A percentile compares a stretch with the other conserved stretches of the same genome.
Evolutionary conservation across 2,113 vertebrate species (phyloP).

Genomic region (Beaufortia kweichowensis): DNA sequence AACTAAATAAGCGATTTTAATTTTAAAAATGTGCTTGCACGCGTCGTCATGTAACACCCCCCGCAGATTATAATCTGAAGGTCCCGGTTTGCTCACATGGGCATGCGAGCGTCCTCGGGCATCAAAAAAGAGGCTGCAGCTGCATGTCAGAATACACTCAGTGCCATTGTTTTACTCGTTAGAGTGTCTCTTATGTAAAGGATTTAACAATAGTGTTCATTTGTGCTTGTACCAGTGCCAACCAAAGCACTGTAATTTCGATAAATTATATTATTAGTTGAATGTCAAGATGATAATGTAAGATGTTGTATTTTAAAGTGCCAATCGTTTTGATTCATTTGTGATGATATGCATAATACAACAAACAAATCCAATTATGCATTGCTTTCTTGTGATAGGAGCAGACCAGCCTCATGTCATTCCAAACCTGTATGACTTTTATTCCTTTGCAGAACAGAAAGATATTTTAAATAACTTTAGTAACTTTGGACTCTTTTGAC

Average conservation of each 20-base stretch:
- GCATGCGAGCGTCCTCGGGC: constrained; percentile 59
- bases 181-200: constrained; percentile 69
- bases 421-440: no score
- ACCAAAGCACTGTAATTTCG: constrained; percentile 29
- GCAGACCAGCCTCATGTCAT: no score
- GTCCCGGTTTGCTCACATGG: constrained; percentile 62
- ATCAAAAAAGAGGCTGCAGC: constrained; percentile 58
- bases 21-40: neutral
- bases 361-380: no score
- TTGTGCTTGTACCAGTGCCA: constrained; percentile 40
- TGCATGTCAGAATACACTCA: constrained; percentile 63
- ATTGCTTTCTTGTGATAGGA: no score
- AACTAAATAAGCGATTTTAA: neutral
- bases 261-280: neutral
- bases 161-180: constrained; percentile 61
- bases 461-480: no score
- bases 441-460: no score
- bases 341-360: no score
- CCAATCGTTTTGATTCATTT: no score
- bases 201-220: constrained; percentile 59
- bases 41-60: neutral
- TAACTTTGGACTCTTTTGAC: no score
- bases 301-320: no score
- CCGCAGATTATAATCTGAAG: neutral
- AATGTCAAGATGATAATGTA: neutral